Base-by-base conservation (phyloP, 2,797 vertebrate species). In the Streptopelia turtur region DNA sequence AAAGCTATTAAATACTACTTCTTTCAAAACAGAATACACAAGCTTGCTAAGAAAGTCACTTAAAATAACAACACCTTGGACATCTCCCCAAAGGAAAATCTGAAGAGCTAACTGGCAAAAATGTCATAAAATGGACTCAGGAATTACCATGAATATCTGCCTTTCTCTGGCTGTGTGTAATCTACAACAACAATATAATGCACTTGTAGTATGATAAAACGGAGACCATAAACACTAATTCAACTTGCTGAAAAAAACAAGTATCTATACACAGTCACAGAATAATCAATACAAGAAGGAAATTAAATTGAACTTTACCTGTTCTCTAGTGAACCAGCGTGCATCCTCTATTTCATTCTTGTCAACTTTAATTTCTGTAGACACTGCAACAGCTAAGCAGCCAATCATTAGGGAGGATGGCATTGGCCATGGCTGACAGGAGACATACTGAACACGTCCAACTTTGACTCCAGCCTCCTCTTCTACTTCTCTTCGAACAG, bases 391-490 rank as follows among this genome's bases (percentile, higher is more conserved):
- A 37, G 99, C 98, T 82, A 99, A 97, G 97, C 99, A 99, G 92
- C 99, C 99, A 87, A 99, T 99, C 99, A 99, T 99, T 83, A 99
- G 98, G 52, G 97, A 99, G 86, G 99, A 99, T 9, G 99, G 99
- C 99, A 99, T 99, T 24, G 99, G 99, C 99, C 99, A 99, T 1
- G 99, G 99, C 92, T 99, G 99, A 97, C 98, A 99, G 97, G 98
- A 99, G 83, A 99, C 89, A 15, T 99, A 99, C 92, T 98, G 98
- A 78, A 99, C 99, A 23, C 97, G 97, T 30, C 98, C 98, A 45
- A 99, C 98, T 98, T 97, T 98, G 89, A 99, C 97, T 39, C 99
- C 98, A 81, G 99, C 98, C 93, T 99, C 99, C 94, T 99, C 99
- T 96, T 98, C 98, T 70, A 99, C 98, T 97, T 99, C 99, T 97